phyloP scores from a whole-genome alignment of 2,113 vertebrate species.

The Cyanocitta stelleri region DNA sequence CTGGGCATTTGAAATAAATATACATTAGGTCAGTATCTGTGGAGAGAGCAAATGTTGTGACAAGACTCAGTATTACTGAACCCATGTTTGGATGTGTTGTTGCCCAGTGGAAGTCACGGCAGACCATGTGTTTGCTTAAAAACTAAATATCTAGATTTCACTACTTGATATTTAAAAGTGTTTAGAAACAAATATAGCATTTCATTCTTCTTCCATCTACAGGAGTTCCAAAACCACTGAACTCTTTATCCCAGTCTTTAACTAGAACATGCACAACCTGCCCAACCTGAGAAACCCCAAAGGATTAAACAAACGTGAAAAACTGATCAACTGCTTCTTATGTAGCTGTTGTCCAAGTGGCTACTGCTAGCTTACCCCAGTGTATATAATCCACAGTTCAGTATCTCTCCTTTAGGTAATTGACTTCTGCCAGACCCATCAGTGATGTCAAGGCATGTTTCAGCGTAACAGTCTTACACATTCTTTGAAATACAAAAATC shows the following conservation, averaged over 20 bases:
- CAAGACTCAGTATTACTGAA: neutral
- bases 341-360: neutral
- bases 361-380: neutral
- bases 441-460: neutral
- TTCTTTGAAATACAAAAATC: neutral
- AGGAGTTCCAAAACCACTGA: neutral
- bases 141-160: neutral
- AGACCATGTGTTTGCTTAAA: neutral
- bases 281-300: neutral
- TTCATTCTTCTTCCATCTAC: neutral
- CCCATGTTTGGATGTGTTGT: rapidly evolving
- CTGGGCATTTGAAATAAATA: neutral
- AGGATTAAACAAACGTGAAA: neutral
- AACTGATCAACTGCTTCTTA: neutral
- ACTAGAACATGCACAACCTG: neutral
- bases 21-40: neutral
- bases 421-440: neutral
- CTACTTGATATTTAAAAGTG: neutral
- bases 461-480: neutral
- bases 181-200: neutral
- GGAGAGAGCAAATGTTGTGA: neutral
- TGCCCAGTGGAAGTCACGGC: neutral
- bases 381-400: neutral
- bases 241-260: neutral
- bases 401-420: neutral